Percentiles rank a stretch among this genome's conserved stretches.
Conservation (phyloP, 1,140 invertebrate species). For the Sycophaga agraensis region DNA sequence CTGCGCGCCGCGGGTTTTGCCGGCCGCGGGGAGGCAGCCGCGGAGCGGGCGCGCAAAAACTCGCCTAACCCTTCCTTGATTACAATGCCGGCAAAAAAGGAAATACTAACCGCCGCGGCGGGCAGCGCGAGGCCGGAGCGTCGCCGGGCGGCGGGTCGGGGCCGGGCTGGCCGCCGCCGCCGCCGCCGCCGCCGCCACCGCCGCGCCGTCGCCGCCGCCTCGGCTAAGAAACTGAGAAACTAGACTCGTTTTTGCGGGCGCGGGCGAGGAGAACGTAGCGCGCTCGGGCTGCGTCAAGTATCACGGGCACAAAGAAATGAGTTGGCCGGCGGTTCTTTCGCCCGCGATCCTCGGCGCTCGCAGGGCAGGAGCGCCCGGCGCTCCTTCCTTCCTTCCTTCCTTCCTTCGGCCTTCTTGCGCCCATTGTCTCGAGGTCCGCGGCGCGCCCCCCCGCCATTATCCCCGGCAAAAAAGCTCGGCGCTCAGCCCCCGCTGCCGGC, state of each 20-base stretch:
- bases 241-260: conserved; percentile 57
- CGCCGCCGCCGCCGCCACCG: conserved; percentile 23
- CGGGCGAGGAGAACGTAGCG: conserved; percentile 26
- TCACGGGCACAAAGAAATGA: conserved; percentile 30
- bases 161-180: conserved; percentile 33
- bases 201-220: conserved; percentile 32
- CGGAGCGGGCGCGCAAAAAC: conserved; percentile 55
- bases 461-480: neutral
- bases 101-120: conserved; percentile 58
- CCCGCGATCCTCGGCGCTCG: neutral
- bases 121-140: conserved; percentile 8
- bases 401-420: neutral
- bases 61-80: conserved; percentile 61
- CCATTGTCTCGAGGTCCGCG: conserved; percentile 4
- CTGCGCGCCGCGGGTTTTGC: conserved; percentile 48
- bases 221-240: conserved; percentile 60
- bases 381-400: neutral
- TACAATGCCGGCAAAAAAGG: conserved; percentile 60
- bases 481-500: neutral
- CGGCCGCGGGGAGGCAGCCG: conserved; percentile 35
- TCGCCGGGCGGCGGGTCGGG: conserved; percentile 30
- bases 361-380: neutral
- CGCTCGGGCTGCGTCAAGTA: conserved; percentile 29
- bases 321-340: conserved; percentile 25
- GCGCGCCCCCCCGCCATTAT: conserved; percentile 6